Conservation (phyloP, 2,888 invertebrate species). For the Adela reaumurella region DNA sequence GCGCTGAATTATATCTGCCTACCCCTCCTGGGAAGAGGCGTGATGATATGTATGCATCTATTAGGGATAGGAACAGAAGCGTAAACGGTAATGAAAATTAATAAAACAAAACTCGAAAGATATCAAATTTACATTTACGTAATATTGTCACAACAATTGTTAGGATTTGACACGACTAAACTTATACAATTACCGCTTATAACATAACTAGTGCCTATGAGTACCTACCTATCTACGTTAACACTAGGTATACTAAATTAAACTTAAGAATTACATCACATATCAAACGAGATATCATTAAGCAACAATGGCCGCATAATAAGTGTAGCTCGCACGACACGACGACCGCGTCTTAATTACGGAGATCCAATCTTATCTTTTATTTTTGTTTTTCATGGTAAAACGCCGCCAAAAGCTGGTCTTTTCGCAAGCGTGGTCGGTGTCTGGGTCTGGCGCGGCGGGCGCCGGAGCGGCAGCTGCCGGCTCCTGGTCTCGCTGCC, state of each 20-base stretch:
- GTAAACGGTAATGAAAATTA: neutral
- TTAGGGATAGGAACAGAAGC: no score
- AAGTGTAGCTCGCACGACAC: slow-evolving; percentile 4
- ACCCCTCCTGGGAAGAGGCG: no score
- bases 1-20: no score
- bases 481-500: slow-evolving; percentile 44
- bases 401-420: slow-evolving; percentile 67
- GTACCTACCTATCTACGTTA: slow-evolving; percentile 27
- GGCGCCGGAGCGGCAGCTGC: slow-evolving; percentile 1
- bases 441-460: slow-evolving; percentile 25
- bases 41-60: no score
- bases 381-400: slow-evolving; percentile 66
- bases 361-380: slow-evolving; percentile 46
- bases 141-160: slow-evolving; percentile 43
- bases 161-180: slow-evolving; percentile 37
- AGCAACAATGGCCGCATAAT: slow-evolving; percentile 27
- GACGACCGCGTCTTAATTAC: slow-evolving; percentile 13
- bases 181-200: slow-evolving; percentile 21
- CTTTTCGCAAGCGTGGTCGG: slow-evolving; percentile 45
- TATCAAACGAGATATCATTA: slow-evolving; percentile 47
- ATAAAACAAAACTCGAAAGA: slow-evolving; percentile 16
- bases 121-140: slow-evolving; percentile 31
- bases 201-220: slow-evolving; percentile 4
- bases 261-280: slow-evolving; percentile 53
- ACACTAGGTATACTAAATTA: slow-evolving; percentile 25